Base-by-base conservation (phyloP, 2,888 invertebrate species). In the Ectropis crepuscularia region DNA sequence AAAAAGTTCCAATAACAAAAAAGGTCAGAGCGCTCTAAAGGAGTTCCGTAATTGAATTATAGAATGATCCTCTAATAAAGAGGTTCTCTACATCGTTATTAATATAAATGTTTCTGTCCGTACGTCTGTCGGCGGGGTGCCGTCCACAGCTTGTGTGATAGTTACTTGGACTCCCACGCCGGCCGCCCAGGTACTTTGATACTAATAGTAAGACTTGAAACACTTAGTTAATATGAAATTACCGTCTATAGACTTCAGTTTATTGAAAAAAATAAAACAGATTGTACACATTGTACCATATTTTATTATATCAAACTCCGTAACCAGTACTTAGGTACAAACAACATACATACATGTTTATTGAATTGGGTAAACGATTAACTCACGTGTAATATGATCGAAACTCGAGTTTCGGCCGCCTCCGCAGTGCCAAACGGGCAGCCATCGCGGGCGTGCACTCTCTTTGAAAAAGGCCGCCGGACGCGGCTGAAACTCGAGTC, bases 91-190 rank as follows among this genome's bases (percentile, higher is more conserved):
- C 76, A 74, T 74, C 57, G 63, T 80, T 87, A 88, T 88, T 89
- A 88, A 89, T 89, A 90, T 90, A 89, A 86, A 88, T 82, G 85
- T 89, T 85, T 87, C 86, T 85, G 81, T 78, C 77, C 63, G 72
- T 73, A 73, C 78, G 80, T 72, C 74, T 76, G 68, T 54, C 87
- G 49, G 79, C 87, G 84, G 89, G 90, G 74, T 53, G 70, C 64
- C 74, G 78, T 41, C 51, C 64, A 46, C 39, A 46, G 55, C n/a
- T 16, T 12, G 39, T 47, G 37, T 39, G 5, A 37, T 28, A 55
- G 38, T 39, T 10, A 10, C 6, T 10, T 12, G 82, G 78, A 81
- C 87, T 83, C 87, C 88, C 88, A 87, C 88, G 83, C 85, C 57
- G 80, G 61, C 70, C 72, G 78, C 78, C 77, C 79, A 78, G 78